phyloP scores from a whole-genome alignment of 2,888 invertebrate species.

The Drosophila aldrichi region DNA sequence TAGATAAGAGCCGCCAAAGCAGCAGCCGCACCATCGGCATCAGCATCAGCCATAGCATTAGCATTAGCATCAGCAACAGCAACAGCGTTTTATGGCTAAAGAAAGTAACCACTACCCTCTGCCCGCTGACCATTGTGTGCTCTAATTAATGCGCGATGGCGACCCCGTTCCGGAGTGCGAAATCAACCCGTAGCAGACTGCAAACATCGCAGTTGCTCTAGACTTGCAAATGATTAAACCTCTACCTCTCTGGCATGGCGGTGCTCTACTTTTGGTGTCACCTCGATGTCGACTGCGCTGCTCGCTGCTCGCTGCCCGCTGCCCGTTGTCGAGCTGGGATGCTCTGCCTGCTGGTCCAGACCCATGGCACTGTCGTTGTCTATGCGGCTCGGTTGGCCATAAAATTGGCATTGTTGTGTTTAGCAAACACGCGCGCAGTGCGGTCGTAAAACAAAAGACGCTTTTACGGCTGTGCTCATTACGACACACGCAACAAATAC shows the following conservation, averaged over 20 bases:
- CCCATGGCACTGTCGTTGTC: slow-evolving; percentile 48
- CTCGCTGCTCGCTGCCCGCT: not conserved
- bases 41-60: slow-evolving; percentile 3
- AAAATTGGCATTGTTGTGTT: slow-evolving; percentile 78
- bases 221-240: slow-evolving; percentile 56
- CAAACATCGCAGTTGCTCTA: slow-evolving; percentile 47
- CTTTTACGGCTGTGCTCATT: slow-evolving; percentile 78
- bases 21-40: slow-evolving; percentile 13
- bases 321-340: slow-evolving; percentile 27
- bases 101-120: slow-evolving; percentile 58
- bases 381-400: slow-evolving; percentile 57
- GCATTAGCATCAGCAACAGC: not conserved
- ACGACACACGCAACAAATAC: slow-evolving; percentile 68
- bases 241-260: slow-evolving; percentile 18
- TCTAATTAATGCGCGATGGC: slow-evolving; percentile 76
- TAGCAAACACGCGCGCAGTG: slow-evolving; percentile 80
- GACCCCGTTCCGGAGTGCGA: slow-evolving; percentile 54
- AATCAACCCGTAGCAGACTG: slow-evolving; percentile 50
- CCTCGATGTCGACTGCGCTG: slow-evolving; percentile 28
- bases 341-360: slow-evolving; percentile 32
- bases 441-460: slow-evolving; percentile 83
- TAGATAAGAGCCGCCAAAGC: slow-evolving; percentile 73
- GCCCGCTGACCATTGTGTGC: slow-evolving; percentile 57
- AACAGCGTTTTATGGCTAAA: slow-evolving; percentile 59
- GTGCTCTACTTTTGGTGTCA: slow-evolving; percentile 76